Percentiles rank a stretch among this genome's conserved stretches.
Evolutionary conservation across 1,140 invertebrate species (phyloP).

Genomic region (Ips nitidus): DNA sequence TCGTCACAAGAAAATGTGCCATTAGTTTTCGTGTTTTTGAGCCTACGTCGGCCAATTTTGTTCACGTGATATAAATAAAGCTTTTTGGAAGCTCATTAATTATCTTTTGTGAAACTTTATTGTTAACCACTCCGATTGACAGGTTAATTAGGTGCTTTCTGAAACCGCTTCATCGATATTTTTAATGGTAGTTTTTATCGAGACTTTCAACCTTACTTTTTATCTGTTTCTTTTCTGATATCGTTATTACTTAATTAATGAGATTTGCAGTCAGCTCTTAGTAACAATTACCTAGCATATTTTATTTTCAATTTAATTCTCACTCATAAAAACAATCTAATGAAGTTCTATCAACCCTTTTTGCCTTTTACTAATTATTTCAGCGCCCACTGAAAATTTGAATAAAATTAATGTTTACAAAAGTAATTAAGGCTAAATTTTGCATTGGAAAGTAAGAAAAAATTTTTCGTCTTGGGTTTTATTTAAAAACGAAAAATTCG

Average conservation of each 20-base stretch:
- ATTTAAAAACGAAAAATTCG: constrained; percentile 27
- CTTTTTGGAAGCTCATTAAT: constrained; percentile 20
- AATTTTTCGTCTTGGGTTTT: constrained; percentile 11
- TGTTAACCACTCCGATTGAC: constrained; percentile 10
- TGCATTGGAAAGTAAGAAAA: constrained; percentile 7
- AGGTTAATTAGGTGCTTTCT: constrained; percentile 18
- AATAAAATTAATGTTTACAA: constrained; percentile 2
- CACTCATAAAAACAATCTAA: neutral
- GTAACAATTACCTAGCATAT: neutral
- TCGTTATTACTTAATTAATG: neutral
- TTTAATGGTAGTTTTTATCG: constrained; percentile 10
- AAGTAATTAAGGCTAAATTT: constrained; percentile 7
- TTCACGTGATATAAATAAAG: constrained; percentile 10
- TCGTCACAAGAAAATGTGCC: constrained; percentile 12
- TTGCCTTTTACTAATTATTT: neutral
- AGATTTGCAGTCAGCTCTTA: neutral
- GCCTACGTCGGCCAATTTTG: constrained; percentile 11
- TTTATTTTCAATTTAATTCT: neutral
- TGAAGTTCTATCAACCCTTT: neutral
- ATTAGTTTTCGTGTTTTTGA: constrained; percentile 21
- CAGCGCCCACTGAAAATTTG: neutral
- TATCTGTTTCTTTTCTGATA: neutral
- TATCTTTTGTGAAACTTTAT: constrained; percentile 18
- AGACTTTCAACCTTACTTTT: neutral
- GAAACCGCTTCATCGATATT: constrained; percentile 12